Evolutionary conservation across 2,888 invertebrate genomes (phyloP).

Genomic region (Caradrina kadenii): DNA sequence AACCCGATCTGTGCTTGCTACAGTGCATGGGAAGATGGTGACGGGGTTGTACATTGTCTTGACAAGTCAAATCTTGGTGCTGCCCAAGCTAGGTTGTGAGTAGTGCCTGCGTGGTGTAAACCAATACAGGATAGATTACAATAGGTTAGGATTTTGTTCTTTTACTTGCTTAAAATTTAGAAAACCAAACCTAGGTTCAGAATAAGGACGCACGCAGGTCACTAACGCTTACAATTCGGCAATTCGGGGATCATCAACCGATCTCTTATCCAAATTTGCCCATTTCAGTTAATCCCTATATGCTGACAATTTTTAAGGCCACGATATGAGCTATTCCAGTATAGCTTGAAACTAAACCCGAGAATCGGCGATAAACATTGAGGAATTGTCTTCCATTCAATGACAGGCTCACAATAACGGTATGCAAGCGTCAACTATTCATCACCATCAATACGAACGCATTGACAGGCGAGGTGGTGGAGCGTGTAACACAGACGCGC

Average conservation of each 20-base stretch:
- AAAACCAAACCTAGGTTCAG: no score
- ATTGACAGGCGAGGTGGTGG: slow-evolving; percentile 39
- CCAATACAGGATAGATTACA: no score
- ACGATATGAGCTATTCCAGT: neutral
- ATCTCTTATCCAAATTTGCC: no score
- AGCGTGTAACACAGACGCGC: slow-evolving; percentile 48
- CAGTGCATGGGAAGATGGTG: neutral
- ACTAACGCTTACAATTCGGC: no score
- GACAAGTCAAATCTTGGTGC: neutral
- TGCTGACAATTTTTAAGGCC: neutral
- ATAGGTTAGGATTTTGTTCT: no score
- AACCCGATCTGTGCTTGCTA: neutral
- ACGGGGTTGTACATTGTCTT: neutral
- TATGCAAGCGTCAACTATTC: neutral
- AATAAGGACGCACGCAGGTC: no score
- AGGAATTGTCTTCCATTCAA: no score
- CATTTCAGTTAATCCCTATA: no score
- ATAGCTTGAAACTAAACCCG: no score
- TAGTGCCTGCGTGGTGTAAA: neutral
- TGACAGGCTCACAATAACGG: neutral
- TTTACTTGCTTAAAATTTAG: no score
- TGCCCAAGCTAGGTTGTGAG: neutral
- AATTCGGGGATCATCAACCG: no score
- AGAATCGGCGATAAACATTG: no score
- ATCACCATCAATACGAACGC: neutral